Base-by-base conservation (phyloP, 1,140 invertebrate species). In the Diachasma alloeum region DNA sequence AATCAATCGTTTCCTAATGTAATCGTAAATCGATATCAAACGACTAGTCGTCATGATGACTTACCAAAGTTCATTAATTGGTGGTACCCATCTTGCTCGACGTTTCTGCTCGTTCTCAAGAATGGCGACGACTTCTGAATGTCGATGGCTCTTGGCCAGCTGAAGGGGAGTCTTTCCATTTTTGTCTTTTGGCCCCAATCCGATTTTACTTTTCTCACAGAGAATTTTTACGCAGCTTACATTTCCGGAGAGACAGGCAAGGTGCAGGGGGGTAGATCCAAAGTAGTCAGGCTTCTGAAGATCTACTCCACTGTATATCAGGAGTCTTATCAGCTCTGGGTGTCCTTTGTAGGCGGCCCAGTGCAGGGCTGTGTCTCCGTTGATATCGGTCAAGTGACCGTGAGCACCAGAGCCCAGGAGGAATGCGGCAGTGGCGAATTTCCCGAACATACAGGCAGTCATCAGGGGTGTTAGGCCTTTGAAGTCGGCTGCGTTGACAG, bases 311-410 rank as follows among this genome's bases (percentile, higher is more conserved):
- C 95, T 96, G 85, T 97, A 97, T 85, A 97, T 96, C n/a, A 98
- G 89, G 66, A 98, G 87, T 63, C 95, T 92, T 80, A 97, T 96
- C 67, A 97, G 86, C 82, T 97, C 96, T 0, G 95, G 93, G 83
- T 97, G 95, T 0, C 96, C 96, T 90, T 98, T 98, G 86, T 97
- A 97, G 1, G 95, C 95, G 0, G 96, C 96, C 97, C 97, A 98
- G 82, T 98, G 96, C 5, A 97, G 88, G 0, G 96, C 96, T 4
- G 96, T 97, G 80, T 98, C 96, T 0, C 97, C 96, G 86, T 97
- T 97, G 79, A 96, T 96, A 83, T 98, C 96, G 6, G 95, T 94
- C 4, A 97, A 87, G 83, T 96, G 93, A 76, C 96, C 94, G 0
- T 95, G 89, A 13, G 94, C 96, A 31, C 95, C 96, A 92, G 95